Evolutionary conservation across 2,888 invertebrate genomes (phyloP), one percentile per base, ranked within the genome.

Genomic region (Cryptocheilus praepositus): DNA sequence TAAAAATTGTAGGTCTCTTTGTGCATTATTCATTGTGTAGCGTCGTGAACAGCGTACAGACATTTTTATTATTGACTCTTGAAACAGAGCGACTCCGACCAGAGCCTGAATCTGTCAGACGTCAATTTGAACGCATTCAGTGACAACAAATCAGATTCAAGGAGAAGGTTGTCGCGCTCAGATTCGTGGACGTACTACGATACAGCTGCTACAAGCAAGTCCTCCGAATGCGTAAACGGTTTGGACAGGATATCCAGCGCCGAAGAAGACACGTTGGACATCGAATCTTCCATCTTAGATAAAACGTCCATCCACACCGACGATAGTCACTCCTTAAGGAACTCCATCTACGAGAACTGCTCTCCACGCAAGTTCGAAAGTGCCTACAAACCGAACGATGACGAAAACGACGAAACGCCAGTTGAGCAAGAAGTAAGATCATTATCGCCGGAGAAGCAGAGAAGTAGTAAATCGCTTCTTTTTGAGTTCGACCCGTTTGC

Each of bases 151-250:
- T 67, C 77, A 43, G 88, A 86, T 13, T 60, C 67, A 19, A 77
- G 77, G 18, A 86, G 84, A 19, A 81, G 84, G 68, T 69, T 90
- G 11, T 87, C 89, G 15, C 83, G 90, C 57, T 91, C 90, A 4
- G 89, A 89, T 61, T 91, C 91, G 0, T 91, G 91, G 91, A 89
- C 89, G 15, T 91, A 90, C 78, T 91, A 91, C 76, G 91, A 91
- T 71, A 82, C 73, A 53, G 86, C 80, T 3, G 73, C 81, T 3
- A 60, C 59, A 0, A 46, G 70, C 22, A 75, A 74, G 66, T 67
- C 76, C 64, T 76, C 84, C 61, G 67, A 66, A 56, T 7, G 16
- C 7, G 73, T 80, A 64, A 83, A 83, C 56, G 87, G 87, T 46
- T 69, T 85, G 8, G 85, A 86, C 64, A 83, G 76, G 49, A 83